Base-by-base conservation (phyloP, 2,797 vertebrate genomes). In the Chaunax sp. region DNA sequence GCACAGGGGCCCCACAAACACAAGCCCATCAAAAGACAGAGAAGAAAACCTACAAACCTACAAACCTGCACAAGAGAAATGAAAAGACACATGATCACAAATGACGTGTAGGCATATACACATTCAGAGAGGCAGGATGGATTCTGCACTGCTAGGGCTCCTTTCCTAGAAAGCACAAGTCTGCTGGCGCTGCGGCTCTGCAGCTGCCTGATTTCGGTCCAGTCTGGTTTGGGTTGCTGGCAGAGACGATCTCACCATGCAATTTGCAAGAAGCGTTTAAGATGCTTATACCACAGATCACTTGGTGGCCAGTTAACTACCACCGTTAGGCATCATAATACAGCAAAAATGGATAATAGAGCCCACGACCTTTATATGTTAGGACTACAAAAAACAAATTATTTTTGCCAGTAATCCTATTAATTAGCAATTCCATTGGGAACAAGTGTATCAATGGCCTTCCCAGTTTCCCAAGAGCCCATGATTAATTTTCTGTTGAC, bases 111-210 rank as follows among this genome's bases (percentile, higher is more conserved):
- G n/a, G n/a, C n/a, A n/a, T n/a, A n/a, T n/a, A n/a, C n/a, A n/a
- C n/a, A n/a, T n/a, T n/a, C n/a, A n/a, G n/a, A n/a, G n/a, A n/a
- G n/a, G n/a, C n/a, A n/a, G n/a, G n/a, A n/a, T n/a, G n/a, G 53
- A 1, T 40, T 65, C 40, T 20, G 19, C 37, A 33, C 37, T 9
- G 7, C 43, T 61, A 14, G 28, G 4, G 19, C 54, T 38, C 26
- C 18, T 62, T 54, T 23, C 40, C 28, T 41, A 56, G 54, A 58
- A 61, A 23, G 14, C 59, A 64, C 30, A 30, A 43, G n/a, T 69
- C 53, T 75, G 54, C 35, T 52, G 51, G 23, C 50, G 33, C 55
- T 55, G 50, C 58, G 47, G n/a, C 57, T 71, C 47, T 69, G 64
- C 35, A 25, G 9, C 44, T 23, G 22, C 49, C 5, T 33, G 44